Evolutionary conservation across 2,113 vertebrate species (phyloP).

Genomic region (Actinemys pallida): DNA sequence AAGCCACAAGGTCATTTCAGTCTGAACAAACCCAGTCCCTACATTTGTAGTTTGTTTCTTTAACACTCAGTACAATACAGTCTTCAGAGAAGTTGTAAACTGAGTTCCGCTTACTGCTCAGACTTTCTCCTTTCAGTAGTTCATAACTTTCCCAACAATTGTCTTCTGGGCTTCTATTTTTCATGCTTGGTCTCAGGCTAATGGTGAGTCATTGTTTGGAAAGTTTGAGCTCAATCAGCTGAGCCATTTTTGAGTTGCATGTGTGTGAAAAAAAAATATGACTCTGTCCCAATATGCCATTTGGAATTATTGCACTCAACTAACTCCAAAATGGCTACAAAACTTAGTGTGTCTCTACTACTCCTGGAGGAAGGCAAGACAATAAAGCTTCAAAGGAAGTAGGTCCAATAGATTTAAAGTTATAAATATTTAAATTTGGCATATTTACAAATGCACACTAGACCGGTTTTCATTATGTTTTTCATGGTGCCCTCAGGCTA

Average conservation of each 20-base stretch:
- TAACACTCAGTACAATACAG: neutral
- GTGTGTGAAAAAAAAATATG: neutral
- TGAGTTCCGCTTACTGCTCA: neutral
- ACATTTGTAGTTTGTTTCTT: fast-evolving
- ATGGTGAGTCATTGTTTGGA: neutral
- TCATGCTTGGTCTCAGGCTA: neutral
- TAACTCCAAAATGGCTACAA: conserved; percentile 16
- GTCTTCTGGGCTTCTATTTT: neutral
- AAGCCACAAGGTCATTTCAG: neutral
- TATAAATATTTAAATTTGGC: conserved; percentile 40
- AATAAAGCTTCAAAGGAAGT: neutral
- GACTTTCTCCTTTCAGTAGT: neutral
- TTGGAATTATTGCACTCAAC: conserved; percentile 10
- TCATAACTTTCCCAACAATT: neutral
- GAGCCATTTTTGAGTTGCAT: neutral
- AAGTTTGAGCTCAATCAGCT: neutral
- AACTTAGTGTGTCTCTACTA: neutral
- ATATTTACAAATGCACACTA: conserved; percentile 8
- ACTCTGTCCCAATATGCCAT: neutral
- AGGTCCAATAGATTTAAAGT: neutral
- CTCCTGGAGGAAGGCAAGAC: neutral
- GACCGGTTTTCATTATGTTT: conserved; percentile 26
- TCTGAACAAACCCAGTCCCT: fast-evolving
- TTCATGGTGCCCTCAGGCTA: neutral
- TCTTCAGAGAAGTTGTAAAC: neutral